Evolutionary conservation across 2,888 invertebrate species (phyloP), one percentile per base, ranked within the genome.

Genomic region (Pristionchus exspectatus): DNA sequence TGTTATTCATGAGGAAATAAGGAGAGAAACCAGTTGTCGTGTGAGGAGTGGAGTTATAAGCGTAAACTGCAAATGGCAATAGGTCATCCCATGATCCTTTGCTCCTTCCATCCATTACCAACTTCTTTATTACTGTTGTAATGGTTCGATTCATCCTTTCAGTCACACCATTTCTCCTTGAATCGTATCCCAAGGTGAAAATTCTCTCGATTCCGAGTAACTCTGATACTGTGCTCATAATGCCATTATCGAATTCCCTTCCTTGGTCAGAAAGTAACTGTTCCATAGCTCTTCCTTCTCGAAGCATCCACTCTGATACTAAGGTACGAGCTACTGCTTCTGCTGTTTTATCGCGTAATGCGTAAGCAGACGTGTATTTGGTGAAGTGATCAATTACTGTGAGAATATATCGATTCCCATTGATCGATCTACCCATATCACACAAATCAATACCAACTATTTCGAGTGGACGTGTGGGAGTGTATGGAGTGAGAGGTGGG

Each of bases 151-250:
- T 86, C 27, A 86, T 24, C 59, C 86, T 86, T 50, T 91, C 91
- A 7, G 90, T 54, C 9, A 63, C 56, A 30, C 91, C 91, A 63
- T 91, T 91, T 12, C 83, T 88, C 21, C 85, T 30, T 1, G 89
- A 77, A 38, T 91, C 66, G 87, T 91, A 91, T 50, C 66, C 12
- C 2, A 86, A 38, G 5, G 86, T 86, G 16, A 54, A 63, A 18
- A n/a, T 33, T 24, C 38, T 27, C 24, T 63, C 86, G 63, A 33
- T 30, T 16, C 12, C n/a, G 24, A 21, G 38, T 10, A 44, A 44
- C 44, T 44, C 44, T 44, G 44, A 44, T 16, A 86, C 50, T 5
- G 59, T 33, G 4, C 24, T 33, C 86, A 63, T 86, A 12, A 63
- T 27, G 4, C 30, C 44, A 63, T 86, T 86, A 59, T 63, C 66